A percentile compares a stretch with the other conserved stretches of the same genome.
Conservation (phyloP, 2,113 vertebrate genomes). For the Hippocampus comes region DNA sequence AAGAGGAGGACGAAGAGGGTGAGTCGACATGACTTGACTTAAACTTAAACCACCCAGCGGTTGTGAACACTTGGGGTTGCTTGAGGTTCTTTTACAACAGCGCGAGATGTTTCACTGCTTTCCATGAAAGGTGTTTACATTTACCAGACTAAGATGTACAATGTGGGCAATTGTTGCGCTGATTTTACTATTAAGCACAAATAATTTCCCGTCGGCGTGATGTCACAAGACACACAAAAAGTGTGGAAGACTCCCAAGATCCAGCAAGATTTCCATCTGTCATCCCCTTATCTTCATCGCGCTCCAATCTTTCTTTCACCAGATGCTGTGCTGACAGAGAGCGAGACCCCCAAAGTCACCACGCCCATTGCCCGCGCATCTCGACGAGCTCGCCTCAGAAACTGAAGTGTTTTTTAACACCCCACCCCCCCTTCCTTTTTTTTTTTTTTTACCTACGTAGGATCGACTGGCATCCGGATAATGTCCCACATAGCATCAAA, state of each 20-base stretch:
- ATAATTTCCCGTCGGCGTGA: background rate
- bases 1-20: conserved; percentile 78
- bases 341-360: conserved; percentile 87
- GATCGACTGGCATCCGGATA: background rate
- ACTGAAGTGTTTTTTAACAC: conserved; percentile 47
- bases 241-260: conserved; percentile 10
- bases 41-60: background rate
- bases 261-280: background rate
- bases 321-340: conserved; percentile 80
- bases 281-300: background rate
- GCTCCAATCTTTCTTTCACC: conserved; percentile 27
- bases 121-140: background rate
- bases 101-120: background rate
- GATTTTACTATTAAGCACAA: background rate
- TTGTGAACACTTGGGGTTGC: background rate
- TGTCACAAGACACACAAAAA: background rate
- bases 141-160: background rate
- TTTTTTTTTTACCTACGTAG: conserved; percentile 10
- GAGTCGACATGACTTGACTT: conserved; percentile 5
- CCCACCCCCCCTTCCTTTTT: conserved; percentile 9
- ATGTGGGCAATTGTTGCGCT: background rate
- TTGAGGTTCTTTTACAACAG: background rate
- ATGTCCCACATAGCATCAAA: background rate
- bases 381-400: conserved; percentile 67
- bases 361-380: conserved; percentile 86